phyloP scores from a whole-genome alignment of 2,113 vertebrate species.

The Phycodurus eques region DNA sequence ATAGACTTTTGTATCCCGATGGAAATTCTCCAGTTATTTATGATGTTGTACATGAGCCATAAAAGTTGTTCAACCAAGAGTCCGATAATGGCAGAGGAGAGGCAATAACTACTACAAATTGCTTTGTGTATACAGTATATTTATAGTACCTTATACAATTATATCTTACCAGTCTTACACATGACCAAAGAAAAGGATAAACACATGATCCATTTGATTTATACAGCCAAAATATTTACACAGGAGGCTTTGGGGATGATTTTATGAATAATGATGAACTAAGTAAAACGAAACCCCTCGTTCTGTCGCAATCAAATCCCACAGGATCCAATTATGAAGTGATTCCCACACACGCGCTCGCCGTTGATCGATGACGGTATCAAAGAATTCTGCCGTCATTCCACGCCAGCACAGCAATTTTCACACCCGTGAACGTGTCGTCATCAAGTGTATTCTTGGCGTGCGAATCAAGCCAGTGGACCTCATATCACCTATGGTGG shows the following conservation, averaged over 20 bases:
- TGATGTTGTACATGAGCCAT: background rate
- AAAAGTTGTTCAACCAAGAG: background rate
- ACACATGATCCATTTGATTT: background rate
- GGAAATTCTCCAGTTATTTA: background rate
- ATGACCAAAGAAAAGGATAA: background rate
- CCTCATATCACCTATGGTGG: constrained; percentile 13
- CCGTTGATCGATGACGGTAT: background rate
- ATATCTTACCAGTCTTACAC: background rate
- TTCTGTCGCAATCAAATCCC: background rate
- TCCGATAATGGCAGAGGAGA: background rate
- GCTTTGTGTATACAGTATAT: background rate
- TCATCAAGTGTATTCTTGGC: background rate
- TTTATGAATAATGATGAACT: background rate
- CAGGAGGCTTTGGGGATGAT: too few species aligned
- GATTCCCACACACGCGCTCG: background rate
- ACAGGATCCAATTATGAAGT: background rate
- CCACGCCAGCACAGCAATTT: background rate
- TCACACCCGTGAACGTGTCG: background rate
- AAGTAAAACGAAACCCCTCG: background rate
- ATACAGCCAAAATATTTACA: background rate
- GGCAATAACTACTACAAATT: background rate
- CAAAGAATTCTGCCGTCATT: background rate
- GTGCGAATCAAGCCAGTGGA: constrained; percentile 1
- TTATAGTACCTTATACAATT: background rate
- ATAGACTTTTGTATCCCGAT: background rate